A percentile compares a stretch with the other conserved stretches of the same genome.
Evolutionary conservation across 2,888 invertebrate species (phyloP).

Genomic region (Dendrolimus houi): DNA sequence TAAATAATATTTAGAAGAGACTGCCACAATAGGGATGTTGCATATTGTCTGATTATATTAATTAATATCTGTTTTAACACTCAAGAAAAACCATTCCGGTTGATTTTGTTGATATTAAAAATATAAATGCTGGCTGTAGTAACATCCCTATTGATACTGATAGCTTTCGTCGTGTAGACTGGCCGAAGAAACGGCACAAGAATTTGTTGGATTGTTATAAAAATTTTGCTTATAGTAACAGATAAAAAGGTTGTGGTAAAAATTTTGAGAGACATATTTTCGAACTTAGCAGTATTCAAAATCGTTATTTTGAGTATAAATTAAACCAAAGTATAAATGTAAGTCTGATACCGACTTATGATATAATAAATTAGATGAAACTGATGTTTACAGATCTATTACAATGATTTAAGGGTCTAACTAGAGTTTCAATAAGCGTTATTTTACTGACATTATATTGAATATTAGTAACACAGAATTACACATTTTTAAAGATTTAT

Average conservation of each 20-base stretch:
- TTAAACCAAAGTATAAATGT: slow-evolving; percentile 36
- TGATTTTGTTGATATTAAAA: too few relatives aligned
- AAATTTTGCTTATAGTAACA: slow-evolving; percentile 56
- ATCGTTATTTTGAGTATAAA: slow-evolving; percentile 60
- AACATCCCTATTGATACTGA: slow-evolving; percentile 12
- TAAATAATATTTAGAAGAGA: slow-evolving; percentile 38
- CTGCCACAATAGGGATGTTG: slow-evolving; percentile 7
- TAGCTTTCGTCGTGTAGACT: slow-evolving; percentile 49
- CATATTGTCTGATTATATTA: too few relatives aligned
- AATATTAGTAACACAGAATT: background rate
- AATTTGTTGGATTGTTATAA: slow-evolving; percentile 64
- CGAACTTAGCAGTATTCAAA: slow-evolving; percentile 63
- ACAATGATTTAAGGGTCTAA: background rate
- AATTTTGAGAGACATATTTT: slow-evolving; percentile 72
- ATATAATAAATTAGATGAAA: slow-evolving; percentile 13
- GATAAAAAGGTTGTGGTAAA: slow-evolving; percentile 68
- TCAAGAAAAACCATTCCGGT: too few relatives aligned
- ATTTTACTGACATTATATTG: background rate
- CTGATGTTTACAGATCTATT: background rate
- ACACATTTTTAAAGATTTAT: too few relatives aligned
- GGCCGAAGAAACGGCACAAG: slow-evolving; percentile 22
- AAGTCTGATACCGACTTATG: slow-evolving; percentile 58
- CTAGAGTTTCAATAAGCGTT: background rate
- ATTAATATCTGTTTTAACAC: too few relatives aligned
- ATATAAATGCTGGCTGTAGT: too few relatives aligned